Conservation (phyloP, 2,113 vertebrate genomes). For the Aegypius monachus region DNA sequence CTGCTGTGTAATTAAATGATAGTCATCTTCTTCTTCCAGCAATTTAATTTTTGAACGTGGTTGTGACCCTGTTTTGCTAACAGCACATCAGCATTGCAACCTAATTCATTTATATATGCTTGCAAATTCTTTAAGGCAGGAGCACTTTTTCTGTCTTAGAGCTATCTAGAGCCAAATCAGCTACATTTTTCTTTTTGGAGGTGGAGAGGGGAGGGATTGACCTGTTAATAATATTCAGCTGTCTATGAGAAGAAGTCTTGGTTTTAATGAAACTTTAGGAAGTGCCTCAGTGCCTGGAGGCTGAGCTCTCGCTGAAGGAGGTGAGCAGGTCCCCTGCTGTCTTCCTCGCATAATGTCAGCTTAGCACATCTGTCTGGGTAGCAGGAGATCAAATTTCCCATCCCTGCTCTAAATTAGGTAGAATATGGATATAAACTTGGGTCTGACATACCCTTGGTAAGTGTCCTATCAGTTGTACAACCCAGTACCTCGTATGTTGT, state of each 20-base stretch:
- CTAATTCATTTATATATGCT: not conserved
- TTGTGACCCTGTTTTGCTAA: not conserved
- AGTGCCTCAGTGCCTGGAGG: not conserved
- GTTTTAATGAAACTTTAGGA: not conserved
- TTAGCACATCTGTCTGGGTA: not conserved
- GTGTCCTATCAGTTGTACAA: not conserved
- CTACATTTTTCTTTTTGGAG: not conserved
- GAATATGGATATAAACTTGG: not conserved
- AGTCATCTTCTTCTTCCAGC: not conserved
- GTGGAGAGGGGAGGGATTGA: no score
- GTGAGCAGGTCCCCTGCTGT: not conserved
- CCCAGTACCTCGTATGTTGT: not conserved
- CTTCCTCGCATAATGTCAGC: accelerated
- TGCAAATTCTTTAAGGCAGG: not conserved
- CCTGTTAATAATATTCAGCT: not conserved
- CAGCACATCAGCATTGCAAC: not conserved
- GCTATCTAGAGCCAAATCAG: not conserved
- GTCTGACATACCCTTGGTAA: not conserved
- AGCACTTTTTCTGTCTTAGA: not conserved
- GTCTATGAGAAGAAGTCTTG: not conserved
- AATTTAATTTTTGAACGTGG: not conserved
- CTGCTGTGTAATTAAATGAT: not conserved
- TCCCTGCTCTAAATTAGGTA: not conserved
- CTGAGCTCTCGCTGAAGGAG: not conserved
- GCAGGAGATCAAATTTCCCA: not conserved